Conservation (phyloP, 2,888 invertebrate genomes). For the Melangyna quadrimaculata region DNA sequence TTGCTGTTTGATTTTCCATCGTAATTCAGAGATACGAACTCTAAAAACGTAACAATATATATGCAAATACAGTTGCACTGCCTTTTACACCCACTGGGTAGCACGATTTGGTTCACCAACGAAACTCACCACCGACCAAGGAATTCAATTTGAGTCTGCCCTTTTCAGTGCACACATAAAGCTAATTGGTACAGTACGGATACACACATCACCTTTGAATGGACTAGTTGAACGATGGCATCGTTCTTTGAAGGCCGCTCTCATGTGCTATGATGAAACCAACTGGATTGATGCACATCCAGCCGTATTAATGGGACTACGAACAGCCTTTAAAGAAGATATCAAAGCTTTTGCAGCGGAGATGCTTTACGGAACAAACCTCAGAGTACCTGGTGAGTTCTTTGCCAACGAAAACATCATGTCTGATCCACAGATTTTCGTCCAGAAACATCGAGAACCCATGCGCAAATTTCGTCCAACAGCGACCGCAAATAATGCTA, state of each 20-base stretch:
- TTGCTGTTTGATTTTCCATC: too few species aligned
- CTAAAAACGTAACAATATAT: too few species aligned
- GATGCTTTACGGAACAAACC: constrained; percentile 30
- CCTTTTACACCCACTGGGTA: not conserved
- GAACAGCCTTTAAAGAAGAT: constrained; percentile 10
- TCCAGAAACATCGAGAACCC: constrained; percentile 26
- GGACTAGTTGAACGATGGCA: constrained; percentile 55
- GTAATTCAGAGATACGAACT: too few species aligned
- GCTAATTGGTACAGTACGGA: constrained; percentile 10
- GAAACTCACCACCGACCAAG: constrained; percentile 48
- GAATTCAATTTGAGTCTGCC: not conserved
- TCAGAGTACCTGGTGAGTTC: constrained; percentile 45
- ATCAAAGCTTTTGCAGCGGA: constrained; percentile 32
- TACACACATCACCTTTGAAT: constrained; percentile 45
- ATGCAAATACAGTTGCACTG: not conserved
- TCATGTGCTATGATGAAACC: constrained; percentile 38
- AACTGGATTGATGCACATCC: constrained; percentile 34
- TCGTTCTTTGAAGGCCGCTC: constrained; percentile 32
- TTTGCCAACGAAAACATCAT: constrained; percentile 1
- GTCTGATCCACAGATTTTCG: constrained; percentile 20
- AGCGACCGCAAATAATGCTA: constrained; percentile 24
- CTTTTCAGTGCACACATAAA: constrained; percentile 29
- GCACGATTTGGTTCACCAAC: constrained; percentile 42
- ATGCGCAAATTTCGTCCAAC: constrained; percentile 31
- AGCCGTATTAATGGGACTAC: constrained; percentile 19